Conservation (phyloP, 2,797 vertebrate genomes). For the Trematomus bernacchii region DNA sequence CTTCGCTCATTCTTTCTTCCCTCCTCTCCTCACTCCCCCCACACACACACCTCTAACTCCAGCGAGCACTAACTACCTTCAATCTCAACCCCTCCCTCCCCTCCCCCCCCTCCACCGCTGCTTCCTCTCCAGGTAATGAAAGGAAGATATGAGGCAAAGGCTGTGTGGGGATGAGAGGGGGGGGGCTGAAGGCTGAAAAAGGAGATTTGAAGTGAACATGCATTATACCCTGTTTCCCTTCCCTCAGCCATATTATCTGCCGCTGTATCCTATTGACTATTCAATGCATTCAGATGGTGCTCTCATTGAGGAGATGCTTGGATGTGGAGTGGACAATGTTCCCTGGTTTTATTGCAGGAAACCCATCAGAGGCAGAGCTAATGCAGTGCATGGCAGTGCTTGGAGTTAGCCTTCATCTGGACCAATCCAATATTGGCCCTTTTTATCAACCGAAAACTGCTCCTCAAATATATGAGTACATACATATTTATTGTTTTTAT, state of each 20-base stretch:
- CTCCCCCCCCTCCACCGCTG: constrained; percentile 16
- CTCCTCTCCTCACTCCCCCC: constrained; percentile 11
- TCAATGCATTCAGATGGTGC: constrained; percentile 55
- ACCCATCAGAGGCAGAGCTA: constrained; percentile 44
- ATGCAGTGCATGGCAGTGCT: constrained; percentile 21
- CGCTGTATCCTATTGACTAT: constrained; percentile 57
- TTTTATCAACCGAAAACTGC: too few relatives aligned
- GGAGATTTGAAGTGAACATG: constrained; percentile 70
- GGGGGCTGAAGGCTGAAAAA: constrained; percentile 31
- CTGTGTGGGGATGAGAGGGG: neutral
- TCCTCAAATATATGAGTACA: too few relatives aligned
- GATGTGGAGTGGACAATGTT: constrained; percentile 59
- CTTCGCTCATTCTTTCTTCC: constrained; percentile 65
- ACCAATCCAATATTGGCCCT: too few relatives aligned
- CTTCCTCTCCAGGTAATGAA: constrained; percentile 80
- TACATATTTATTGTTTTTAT: too few relatives aligned
- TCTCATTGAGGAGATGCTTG: constrained; percentile 55
- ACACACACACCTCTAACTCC: constrained; percentile 57
- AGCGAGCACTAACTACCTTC: constrained; percentile 75
- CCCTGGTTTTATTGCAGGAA: constrained; percentile 43
- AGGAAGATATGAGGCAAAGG: constrained; percentile 69
- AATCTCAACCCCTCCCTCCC: constrained; percentile 57
- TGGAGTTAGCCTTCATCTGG: neutral
- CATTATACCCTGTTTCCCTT: constrained; percentile 65
- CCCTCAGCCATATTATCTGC: constrained; percentile 62